Base-by-base conservation (phyloP, 2,888 invertebrate genomes). In the Lasiommata megera region DNA sequence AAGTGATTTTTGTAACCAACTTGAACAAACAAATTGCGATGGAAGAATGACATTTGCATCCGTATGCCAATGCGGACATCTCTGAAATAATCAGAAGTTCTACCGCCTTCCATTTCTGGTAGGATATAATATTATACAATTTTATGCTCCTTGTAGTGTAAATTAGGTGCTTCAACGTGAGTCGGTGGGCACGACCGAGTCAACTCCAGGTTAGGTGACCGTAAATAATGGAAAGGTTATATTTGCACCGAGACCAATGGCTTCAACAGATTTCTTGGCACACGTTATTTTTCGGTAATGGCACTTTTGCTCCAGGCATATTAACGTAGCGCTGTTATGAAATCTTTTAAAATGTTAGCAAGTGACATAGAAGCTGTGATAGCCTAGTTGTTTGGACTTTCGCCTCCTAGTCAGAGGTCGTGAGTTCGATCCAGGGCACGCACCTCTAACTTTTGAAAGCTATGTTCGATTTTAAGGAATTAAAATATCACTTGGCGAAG, bases 201-300 rank as follows among this genome's bases (percentile, higher is more conserved):
- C 52, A 51, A 52, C 62, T 61, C 43, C 67, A 55, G 46, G 58
- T 53, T 64, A 68, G 63, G 70, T 70, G 69, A 74, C 79, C 82
- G 76, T 76, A 73, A 80, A 74, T 82, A 83, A 84, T 77, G 67
- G 69, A 81, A 77, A 78, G 76, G 74, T 69, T 68, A 76, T 73
- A 77, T 80, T 83, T 80, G 74, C 73, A 67, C 68, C 73, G 67
- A 69, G 74, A 67, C 70, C 74, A 58, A 60, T 66, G 57, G 71
- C 67, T 70, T 67, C 64, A 56, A 61, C 62, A 59, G 68, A 79
- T 72, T 74, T 75, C 71, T 74, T 71, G 72, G 74, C 69, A 75
- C 79, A 74, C 7, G 43, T 23, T 23, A 43, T 43, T 31, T 46
- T 46, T 29, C 11, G 16, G 16, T 46, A 31, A 31, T 16, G 18